Conservation (phyloP, 92 coral and sea anemone species). For the Palythoa grandis region DNA sequence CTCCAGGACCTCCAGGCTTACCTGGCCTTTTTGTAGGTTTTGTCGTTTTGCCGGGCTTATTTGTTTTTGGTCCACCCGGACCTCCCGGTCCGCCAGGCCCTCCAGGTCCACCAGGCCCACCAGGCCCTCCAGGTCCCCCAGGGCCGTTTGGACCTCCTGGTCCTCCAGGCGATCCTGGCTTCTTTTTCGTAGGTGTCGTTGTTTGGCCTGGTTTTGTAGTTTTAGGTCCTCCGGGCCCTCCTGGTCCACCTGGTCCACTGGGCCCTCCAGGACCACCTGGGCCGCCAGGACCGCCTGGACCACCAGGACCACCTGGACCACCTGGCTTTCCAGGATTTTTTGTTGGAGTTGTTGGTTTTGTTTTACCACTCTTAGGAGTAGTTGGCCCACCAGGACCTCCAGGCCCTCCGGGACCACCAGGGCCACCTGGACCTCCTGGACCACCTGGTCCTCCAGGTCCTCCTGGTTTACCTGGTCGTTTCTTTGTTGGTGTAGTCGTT, state of each 20-base stretch:
- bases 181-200: conserved; percentile 40
- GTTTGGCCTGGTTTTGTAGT: conserved; percentile 21
- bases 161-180: conserved; percentile 74
- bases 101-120: conserved; percentile 85
- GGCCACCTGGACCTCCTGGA: conserved; percentile 81
- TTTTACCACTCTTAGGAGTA: conserved; percentile 62
- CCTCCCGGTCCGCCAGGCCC: conserved; percentile 96
- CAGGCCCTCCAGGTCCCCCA: conserved; percentile 80
- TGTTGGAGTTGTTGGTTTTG: conserved; percentile 55
- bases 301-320: conserved; percentile 86
- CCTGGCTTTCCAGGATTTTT: conserved; percentile 75
- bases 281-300: conserved; percentile 91
- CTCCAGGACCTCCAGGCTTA: conserved; percentile 83
- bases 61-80: conserved; percentile 76
- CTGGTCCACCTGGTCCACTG: conserved; percentile 90
- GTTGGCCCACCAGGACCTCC: conserved; percentile 63
- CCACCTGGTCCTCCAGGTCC: conserved; percentile 71
- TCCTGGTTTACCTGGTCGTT: conserved; percentile 48
- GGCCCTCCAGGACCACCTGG: conserved; percentile 90
- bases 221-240: conserved; percentile 80
- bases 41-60: conserved; percentile 10
- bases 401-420: conserved; percentile 76
- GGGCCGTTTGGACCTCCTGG: conserved; percentile 89
- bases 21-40: conserved; percentile 61
- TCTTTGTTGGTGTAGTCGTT: conserved; percentile 70